These are phyloP conservation scores for Polietes domitor DNA, from an alignment of 2,888 invertebrate species.

Conservation along the genomic window DNA sequence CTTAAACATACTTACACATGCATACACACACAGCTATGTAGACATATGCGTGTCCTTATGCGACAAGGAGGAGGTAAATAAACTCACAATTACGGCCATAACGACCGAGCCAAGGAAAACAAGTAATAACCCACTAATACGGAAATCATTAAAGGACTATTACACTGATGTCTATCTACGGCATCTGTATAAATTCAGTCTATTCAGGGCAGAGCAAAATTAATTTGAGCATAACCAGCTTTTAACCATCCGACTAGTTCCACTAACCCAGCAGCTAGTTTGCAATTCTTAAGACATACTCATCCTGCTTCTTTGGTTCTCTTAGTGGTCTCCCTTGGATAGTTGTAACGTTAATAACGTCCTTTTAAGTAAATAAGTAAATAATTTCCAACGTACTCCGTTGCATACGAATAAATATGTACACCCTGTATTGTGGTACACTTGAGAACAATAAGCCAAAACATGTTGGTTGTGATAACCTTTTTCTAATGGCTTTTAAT, in stretches of 20 bases:
- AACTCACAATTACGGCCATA: conserved; percentile 2
- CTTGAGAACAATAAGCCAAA: conserved; percentile 53
- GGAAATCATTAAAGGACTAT: too few relatives aligned
- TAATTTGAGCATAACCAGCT: neutral
- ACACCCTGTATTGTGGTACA: conserved; percentile 4
- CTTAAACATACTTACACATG: neutral
- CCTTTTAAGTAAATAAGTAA: conserved; percentile 23
- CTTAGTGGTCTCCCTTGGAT: too few relatives aligned
- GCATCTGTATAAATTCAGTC: too few relatives aligned
- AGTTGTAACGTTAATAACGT: conserved; percentile 2
- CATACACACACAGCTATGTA: too few relatives aligned
- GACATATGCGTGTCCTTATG: too few relatives aligned
- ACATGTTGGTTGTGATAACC: conserved; percentile 46
- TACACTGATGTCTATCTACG: too few relatives aligned
- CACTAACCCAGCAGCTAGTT: too few relatives aligned
- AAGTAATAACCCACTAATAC: conserved; percentile 17
- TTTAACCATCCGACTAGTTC: too few relatives aligned
- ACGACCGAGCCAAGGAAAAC: neutral
- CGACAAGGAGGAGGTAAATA: conserved; percentile 28
- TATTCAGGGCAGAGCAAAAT: neutral
- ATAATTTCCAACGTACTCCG: neutral
- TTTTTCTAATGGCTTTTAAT: conserved; percentile 62
- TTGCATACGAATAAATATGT: neutral
- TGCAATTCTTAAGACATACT: neutral
- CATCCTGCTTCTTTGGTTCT: neutral